A percentile compares a stretch with the other conserved stretches of the same genome.
Evolutionary conservation across 2,888 invertebrate genomes (phyloP).

Genomic region (Dasysyrphus tricinctus): DNA sequence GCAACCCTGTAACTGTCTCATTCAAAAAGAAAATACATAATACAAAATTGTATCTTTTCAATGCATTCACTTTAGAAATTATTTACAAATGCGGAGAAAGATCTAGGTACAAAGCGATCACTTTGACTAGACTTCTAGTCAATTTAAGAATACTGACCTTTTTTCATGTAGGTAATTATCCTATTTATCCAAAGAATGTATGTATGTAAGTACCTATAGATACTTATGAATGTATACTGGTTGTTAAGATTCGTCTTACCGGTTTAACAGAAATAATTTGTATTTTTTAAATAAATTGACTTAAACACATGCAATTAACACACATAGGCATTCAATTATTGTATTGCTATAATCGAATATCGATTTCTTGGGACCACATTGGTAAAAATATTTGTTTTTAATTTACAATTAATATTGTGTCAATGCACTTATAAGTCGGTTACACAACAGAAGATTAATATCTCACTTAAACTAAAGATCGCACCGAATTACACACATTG

Average conservation of each 20-base stretch:
- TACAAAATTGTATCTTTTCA: not conserved
- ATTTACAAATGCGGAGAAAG: conserved; percentile 1
- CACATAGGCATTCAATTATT: not conserved
- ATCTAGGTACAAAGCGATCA: not conserved
- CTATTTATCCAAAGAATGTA: conserved; percentile 23
- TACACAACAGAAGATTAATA: conserved; percentile 4
- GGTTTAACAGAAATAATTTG: conserved; percentile 17
- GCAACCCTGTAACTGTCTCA: not conserved
- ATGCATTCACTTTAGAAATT: not conserved
- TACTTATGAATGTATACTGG: not conserved
- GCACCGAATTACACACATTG: conserved; percentile 26
- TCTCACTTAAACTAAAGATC: conserved; percentile 4
- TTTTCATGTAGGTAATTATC: conserved; percentile 3
- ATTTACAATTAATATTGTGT: conserved; percentile 18
- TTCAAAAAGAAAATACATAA: not conserved
- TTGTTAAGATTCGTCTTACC: not conserved
- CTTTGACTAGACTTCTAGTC: not conserved
- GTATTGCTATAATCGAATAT: not conserved
- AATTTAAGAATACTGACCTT: conserved; percentile 33
- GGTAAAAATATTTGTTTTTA: not conserved
- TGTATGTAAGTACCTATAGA: not conserved
- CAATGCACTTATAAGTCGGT: conserved; percentile 21
- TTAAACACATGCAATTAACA: not conserved
- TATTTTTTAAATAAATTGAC: conserved; percentile 1
- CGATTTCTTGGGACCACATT: not conserved